phyloP scores from a whole-genome alignment of 1,140 invertebrate species.

The Diprion similis region DNA sequence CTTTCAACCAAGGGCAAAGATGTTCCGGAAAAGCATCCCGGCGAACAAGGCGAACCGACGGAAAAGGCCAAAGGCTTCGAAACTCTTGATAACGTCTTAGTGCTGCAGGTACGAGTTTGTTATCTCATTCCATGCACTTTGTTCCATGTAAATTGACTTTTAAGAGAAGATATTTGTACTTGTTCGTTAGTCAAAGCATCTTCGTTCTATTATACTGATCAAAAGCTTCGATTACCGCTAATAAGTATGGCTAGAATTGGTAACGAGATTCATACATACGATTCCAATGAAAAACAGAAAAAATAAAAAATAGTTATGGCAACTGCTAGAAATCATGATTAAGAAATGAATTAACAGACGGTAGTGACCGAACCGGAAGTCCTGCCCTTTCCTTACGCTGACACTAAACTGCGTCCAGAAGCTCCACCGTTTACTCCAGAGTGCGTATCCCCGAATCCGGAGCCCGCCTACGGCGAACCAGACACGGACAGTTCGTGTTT shows the following conservation, averaged over 20 bases:
- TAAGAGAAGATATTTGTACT: no score
- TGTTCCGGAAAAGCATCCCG: constrained; percentile 1
- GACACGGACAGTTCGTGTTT: constrained; percentile 26
- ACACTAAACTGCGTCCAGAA: constrained; percentile 34
- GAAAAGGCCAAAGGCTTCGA: constrained; percentile 8
- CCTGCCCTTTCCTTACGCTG: constrained; percentile 25
- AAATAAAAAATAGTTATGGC: no score
- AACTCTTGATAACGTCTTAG: not conserved
- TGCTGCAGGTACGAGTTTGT: no score
- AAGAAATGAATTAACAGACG: not conserved
- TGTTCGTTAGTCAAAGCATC: no score
- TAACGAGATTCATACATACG: no score
- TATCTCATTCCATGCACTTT: no score
- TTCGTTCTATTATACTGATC: no score
- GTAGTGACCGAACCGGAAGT: not conserved
- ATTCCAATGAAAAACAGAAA: no score
- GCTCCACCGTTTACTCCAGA: constrained; percentile 33
- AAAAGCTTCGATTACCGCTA: no score
- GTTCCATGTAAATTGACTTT: no score
- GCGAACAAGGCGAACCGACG: constrained; percentile 11
- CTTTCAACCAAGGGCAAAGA: not conserved
- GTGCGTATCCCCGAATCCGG: constrained; percentile 5
- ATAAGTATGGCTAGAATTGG: no score
- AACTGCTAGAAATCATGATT: not conserved
- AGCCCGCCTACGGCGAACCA: constrained; percentile 10